Evolutionary conservation across 2,888 invertebrate genomes (phyloP).

Genomic region (Trimorus sp.): DNA sequence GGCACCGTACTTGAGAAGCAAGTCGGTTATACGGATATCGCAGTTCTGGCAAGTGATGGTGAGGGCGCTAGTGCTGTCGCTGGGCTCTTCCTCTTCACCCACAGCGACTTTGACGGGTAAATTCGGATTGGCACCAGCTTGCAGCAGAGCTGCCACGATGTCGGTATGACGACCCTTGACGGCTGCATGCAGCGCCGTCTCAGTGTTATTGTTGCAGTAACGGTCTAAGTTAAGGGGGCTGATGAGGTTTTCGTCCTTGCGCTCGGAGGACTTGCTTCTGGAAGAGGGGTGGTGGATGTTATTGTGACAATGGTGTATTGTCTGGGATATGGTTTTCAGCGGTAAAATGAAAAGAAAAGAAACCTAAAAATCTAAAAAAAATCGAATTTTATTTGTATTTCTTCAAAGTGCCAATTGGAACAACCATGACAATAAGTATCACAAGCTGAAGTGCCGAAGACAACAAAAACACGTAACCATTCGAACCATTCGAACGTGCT

Average conservation of each 20-base stretch:
- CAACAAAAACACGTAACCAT: too few species aligned
- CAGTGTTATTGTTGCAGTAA: conserved; percentile 88
- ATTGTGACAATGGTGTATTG: too few species aligned
- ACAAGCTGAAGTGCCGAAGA: too few species aligned
- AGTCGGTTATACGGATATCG: conserved; percentile 88
- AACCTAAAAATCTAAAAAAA: too few species aligned
- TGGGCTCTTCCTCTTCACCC: conserved; percentile 81
- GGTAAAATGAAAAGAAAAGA: too few species aligned
- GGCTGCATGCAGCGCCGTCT: conserved; percentile 92
- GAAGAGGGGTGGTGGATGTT: conserved; percentile 11
- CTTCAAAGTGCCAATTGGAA: neutral
- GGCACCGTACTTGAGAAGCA: conserved; percentile 91
- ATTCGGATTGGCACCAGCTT: conserved; percentile 92
- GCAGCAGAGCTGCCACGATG: conserved; percentile 87
- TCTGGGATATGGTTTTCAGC: too few species aligned
- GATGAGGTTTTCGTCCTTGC: conserved; percentile 83
- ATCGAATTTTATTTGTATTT: too few species aligned
- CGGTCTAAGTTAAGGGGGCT: conserved; percentile 89
- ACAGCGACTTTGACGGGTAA: conserved; percentile 84
- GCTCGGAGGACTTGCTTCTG: conserved; percentile 82
- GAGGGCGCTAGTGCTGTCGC: conserved; percentile 81
- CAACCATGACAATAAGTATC: neutral
- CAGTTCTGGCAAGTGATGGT: conserved; percentile 87
- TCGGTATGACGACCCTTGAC: conserved; percentile 89
- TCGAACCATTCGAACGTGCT: too few species aligned